Evolutionary conservation across 2,113 vertebrate genomes (phyloP).

Genomic region (Cyprinodon brontotheroides): DNA sequence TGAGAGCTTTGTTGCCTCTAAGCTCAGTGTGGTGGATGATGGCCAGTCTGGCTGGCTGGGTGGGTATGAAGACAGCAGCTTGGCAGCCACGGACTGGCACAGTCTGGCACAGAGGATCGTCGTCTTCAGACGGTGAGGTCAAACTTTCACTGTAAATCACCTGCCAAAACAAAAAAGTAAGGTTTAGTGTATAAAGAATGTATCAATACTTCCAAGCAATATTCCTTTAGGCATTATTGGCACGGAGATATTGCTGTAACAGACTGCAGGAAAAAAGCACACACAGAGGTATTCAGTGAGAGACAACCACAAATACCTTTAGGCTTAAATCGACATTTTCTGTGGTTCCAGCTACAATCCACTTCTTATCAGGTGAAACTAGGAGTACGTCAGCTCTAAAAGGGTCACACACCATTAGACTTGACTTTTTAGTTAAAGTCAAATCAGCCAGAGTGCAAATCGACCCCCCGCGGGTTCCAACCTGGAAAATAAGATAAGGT

Average conservation of each 20-base stretch:
- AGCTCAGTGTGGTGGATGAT: conserved; percentile 33
- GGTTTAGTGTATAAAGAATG: neutral
- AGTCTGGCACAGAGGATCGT: conserved; percentile 56
- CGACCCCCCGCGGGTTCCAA: conserved; percentile 65
- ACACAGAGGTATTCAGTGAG: neutral
- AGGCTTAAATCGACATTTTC: conserved; percentile 56
- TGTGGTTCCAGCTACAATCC: conserved; percentile 57
- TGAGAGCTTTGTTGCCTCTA: conserved; percentile 48
- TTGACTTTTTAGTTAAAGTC: conserved; percentile 62
- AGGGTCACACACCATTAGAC: conserved; percentile 49
- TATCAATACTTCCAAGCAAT: neutral
- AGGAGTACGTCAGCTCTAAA: conserved; percentile 60
- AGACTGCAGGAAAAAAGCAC: conserved; percentile 9
- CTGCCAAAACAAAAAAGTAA: conserved; percentile 38
- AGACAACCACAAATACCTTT: conserved; percentile 65
- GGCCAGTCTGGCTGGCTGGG: conserved; percentile 73
- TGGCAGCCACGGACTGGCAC: conserved; percentile 58
- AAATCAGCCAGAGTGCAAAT: conserved; percentile 65
- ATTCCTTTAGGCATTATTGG: neutral
- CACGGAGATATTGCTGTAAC: conserved; percentile 1
- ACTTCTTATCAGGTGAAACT: conserved; percentile 77
- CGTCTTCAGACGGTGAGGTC: conserved; percentile 61
- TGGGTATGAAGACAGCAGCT: conserved; percentile 76
- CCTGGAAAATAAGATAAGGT: conserved; percentile 47
- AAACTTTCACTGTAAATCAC: conserved; percentile 71